phyloP scores from a whole-genome alignment of 2,888 invertebrate species.

The Cephus sareptanus region DNA sequence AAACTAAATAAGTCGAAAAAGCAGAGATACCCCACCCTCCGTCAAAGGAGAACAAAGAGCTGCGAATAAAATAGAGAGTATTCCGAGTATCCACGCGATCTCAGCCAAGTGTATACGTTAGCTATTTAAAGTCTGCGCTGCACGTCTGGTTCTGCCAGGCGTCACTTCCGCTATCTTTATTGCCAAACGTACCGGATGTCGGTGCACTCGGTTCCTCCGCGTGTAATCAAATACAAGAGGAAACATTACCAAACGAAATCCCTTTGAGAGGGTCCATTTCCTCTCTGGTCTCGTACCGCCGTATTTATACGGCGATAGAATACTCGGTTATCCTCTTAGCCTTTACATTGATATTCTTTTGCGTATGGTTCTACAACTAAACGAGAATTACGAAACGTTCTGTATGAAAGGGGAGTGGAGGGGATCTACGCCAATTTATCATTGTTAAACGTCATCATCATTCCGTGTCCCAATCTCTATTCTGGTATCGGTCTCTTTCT shows the following conservation, averaged over 20 bases:
- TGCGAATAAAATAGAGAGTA: not conserved
- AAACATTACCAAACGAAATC: not conserved
- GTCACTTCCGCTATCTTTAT: slow-evolving; percentile 50
- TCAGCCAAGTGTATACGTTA: not conserved
- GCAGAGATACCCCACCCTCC: not conserved
- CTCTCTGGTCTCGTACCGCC: not conserved
- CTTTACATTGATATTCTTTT: not conserved
- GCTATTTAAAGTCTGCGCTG: slow-evolving; percentile 28
- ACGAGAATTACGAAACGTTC: not conserved
- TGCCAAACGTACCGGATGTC: slow-evolving; percentile 33
- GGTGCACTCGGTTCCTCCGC: slow-evolving; percentile 25
- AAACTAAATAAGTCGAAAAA: not conserved
- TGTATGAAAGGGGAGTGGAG: not conserved
- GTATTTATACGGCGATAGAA: not conserved
- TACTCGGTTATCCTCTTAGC: not conserved
- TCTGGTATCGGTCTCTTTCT: not conserved
- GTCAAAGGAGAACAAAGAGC: not conserved
- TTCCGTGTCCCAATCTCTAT: not conserved
- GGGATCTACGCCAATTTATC: not conserved
- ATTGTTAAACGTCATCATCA: not conserved
- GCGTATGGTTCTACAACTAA: not conserved
- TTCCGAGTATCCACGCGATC: not conserved
- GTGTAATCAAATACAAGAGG: slow-evolving; percentile 1
- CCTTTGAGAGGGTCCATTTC: not conserved
- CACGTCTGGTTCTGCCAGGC: slow-evolving; percentile 43